Evolutionary conservation across 92 coral and sea anemone genomes (phyloP).

Genomic region (Actinernus sp.): DNA sequence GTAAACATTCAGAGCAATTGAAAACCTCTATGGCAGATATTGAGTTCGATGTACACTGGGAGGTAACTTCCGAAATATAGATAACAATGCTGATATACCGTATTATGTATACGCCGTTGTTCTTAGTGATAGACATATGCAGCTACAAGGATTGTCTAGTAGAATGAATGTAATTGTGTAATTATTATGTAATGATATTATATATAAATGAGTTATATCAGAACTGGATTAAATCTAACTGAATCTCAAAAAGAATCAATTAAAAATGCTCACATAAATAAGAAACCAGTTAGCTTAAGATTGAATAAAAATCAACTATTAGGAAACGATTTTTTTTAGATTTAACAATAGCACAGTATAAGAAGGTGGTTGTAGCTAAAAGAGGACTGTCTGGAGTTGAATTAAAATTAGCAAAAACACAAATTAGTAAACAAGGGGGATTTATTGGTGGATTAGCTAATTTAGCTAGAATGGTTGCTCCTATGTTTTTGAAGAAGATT

Average conservation of each 20-base stretch:
- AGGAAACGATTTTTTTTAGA: not conserved
- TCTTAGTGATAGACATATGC: not conserved
- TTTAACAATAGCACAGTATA: not conserved
- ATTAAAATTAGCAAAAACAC: too few relatives aligned
- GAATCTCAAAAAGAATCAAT: not conserved
- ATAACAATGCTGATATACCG: not conserved
- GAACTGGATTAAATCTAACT: not conserved
- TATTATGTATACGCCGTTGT: conserved; percentile 5
- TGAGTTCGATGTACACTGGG: not conserved
- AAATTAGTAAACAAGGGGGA: too few relatives aligned
- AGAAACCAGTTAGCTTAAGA: not conserved
- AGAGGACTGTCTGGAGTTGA: too few relatives aligned
- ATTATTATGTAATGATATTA: not conserved
- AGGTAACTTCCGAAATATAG: not conserved
- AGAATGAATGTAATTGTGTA: conserved; percentile 1
- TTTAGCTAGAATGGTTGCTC: too few relatives aligned
- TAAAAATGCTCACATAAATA: not conserved
- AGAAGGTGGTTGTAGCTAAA: not conserved
- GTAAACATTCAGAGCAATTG: not conserved
- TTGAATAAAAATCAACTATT: not conserved
- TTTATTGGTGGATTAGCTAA: too few relatives aligned
- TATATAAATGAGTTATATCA: conserved; percentile 1
- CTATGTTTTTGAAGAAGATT: too few relatives aligned
- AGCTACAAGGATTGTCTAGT: not conserved
- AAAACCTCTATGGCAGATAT: not conserved